A percentile compares a stretch with the other conserved stretches of the same genome.
These are phyloP conservation scores for Lates calcarifer DNA, from an alignment of 2,113 vertebrate species.

Conservation along the genomic window DNA sequence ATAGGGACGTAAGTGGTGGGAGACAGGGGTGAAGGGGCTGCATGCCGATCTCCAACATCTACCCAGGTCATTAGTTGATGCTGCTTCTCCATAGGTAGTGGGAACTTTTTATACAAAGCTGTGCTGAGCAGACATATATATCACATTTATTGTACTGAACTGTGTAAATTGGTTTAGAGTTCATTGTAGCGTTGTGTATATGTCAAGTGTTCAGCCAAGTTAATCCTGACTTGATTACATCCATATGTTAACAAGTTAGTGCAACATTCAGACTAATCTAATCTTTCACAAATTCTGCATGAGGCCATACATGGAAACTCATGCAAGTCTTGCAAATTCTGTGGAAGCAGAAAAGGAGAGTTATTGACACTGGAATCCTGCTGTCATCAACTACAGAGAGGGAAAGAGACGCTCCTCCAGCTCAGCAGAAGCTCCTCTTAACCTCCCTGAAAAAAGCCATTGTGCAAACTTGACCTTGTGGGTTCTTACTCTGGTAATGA, in stretches of 20 bases:
- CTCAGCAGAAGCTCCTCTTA: constrained; percentile 58
- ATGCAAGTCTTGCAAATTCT: neutral
- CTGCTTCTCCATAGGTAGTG: neutral
- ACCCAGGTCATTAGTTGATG: constrained; percentile 40
- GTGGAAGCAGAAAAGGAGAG: neutral
- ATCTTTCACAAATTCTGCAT: neutral
- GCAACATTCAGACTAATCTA: neutral
- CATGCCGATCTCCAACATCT: constrained; percentile 42
- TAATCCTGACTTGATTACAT: neutral
- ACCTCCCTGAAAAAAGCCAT: constrained; percentile 63
- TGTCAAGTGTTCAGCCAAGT: neutral
- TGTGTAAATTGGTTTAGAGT: neutral
- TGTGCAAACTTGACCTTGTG: constrained; percentile 79
- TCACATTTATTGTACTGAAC: neutral
- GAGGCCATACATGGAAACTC: neutral
- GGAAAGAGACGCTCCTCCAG: constrained; percentile 9
- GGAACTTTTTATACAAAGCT: constrained; percentile 2
- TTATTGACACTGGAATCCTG: constrained; percentile 6
- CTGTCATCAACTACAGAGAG: constrained; percentile 25
- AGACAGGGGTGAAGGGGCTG: constrained; percentile 24
- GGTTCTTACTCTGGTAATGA: constrained; percentile 58
- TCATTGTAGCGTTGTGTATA: neutral
- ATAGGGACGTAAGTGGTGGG: constrained; percentile 31
- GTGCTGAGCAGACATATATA: neutral
- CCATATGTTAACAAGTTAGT: neutral